Evolutionary conservation across 2,888 invertebrate genomes (phyloP), one percentile per base, ranked within the genome.

Genomic region (Unio pictorum): DNA sequence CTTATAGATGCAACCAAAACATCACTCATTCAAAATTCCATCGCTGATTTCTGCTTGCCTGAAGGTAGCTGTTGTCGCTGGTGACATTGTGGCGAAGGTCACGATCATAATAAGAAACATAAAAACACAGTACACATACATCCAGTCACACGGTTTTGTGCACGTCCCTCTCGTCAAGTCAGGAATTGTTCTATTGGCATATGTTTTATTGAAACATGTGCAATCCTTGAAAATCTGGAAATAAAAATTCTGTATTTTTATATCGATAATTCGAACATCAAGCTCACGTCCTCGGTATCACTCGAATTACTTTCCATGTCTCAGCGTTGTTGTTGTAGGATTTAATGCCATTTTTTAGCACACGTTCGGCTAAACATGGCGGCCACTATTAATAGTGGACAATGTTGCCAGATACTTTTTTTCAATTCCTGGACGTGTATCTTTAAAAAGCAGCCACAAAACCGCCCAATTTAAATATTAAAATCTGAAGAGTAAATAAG

Each of bases 51-150:
- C 5, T 57, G 55, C 66, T 66, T 76, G 81, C 82, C 81, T 78
- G 65, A 81, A 76, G 15, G 77, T 65, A 15, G 79, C 81, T 6
- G 77, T 74, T 8, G 79, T 64, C 15, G 69, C 75, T 4, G 82
- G 81, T 3, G 82, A 74, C 81, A 81, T 76, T 18, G 80, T 79
- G 17, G 75, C 69, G 57, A 82, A 82, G n/a, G 81, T 82, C 8
- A 76, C 69, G 23, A 80, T 61, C 80, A 82, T 79, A 34, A 78
- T 75, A 6, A 78, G 55, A 11, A 80, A 73, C 17, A 79, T 72
- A 34, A 80, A 23, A 1, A 73, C 74, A 67, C 75, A 76, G 66
- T 80, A 82, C 18, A 75, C 73, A 56, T 78, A 79, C 23, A 81
- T 67, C 78, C 76, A 80, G 4, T 34, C 56, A 69, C 82, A 82